Evolutionary conservation across 2,888 invertebrate species (phyloP), one percentile per base, ranked within the genome.

Genomic region (Rhagonycha lutea): DNA sequence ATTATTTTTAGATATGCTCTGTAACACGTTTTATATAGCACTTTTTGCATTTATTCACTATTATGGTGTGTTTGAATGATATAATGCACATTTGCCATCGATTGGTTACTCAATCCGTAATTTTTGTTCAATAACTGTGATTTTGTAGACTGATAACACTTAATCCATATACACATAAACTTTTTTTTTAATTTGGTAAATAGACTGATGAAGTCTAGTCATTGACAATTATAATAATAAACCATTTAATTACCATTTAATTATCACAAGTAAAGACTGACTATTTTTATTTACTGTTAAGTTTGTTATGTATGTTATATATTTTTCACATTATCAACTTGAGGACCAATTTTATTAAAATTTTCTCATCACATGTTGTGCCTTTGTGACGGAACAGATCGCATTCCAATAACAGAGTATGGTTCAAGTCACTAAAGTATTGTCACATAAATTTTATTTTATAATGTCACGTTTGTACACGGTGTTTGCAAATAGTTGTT

Each of bases 81-180:
- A 61, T 61, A 65, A 26, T 65, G 26, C 79, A 79, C 81, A 82
- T 79, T 82, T 83, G 83, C 84, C 83, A 83, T 82, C 80, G 80
- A 76, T 73, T 76, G 72, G 68, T 76, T 29, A 68, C 65, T 63
- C 24, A 28, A 74, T 60, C 75, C 73, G 69, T 78, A 75, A 68
- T 65, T 83, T 82, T 83, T 83, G 76, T 85, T 85, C 86, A 90
- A 91, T 90, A 90, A 91, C 91, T 91, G 91, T 91, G 91, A 91
- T 91, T 90, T 90, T 89, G 89, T 91, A 91, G 91, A 91, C 91
- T 91, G 91, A 91, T 88, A 82, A 89, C 74, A 73, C 63, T 65
- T 65, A 65, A 24, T 65, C 63, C 23, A n/a, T 65, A 62, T 24
- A 65, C 24, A 65, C 26, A 24, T 12, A 23, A 65, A 24, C 63